A percentile compares a stretch with the other conserved stretches of the same genome.
phyloP scores from a whole-genome alignment of 2,113 vertebrate species.

The Eretmochelys imbricata region DNA sequence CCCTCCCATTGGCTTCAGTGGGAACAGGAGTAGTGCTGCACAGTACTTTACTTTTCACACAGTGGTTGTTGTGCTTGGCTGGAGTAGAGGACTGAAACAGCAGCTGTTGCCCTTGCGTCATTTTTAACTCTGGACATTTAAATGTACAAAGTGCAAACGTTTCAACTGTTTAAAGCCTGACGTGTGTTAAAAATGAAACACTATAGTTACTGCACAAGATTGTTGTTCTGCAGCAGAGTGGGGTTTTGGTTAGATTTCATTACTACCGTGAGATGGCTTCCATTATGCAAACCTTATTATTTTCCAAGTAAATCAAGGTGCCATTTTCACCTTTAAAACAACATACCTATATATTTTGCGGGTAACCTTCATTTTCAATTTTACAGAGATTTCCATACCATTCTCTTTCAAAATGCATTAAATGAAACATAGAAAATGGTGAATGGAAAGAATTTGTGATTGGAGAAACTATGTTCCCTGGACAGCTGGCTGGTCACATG shows the following conservation, averaged over 20 bases:
- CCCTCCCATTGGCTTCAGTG: not conserved
- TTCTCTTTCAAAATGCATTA: not conserved
- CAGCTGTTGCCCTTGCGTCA: not conserved
- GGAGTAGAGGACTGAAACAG: not conserved
- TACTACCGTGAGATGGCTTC: not conserved
- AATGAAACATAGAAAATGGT: not conserved
- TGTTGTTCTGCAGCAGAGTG: not conserved
- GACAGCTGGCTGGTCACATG: not conserved
- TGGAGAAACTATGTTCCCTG: not conserved
- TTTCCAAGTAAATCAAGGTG: not conserved
- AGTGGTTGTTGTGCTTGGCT: not conserved
- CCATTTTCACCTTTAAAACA: not conserved
- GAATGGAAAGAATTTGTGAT: not conserved
- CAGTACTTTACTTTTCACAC: not conserved
- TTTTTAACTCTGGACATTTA: not conserved
- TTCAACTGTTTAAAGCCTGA: not conserved
- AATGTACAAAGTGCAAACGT: not conserved
- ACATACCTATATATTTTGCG: not conserved
- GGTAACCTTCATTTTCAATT: not conserved
- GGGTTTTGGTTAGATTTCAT: not conserved
- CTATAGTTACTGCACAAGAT: not conserved
- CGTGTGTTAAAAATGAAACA: not conserved
- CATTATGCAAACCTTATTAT: not conserved
- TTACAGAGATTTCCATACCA: not conserved
- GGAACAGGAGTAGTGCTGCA: not conserved